These are phyloP conservation scores for Periphyllus acericola DNA, from an alignment of 2,888 invertebrate genomes.

Conservation along the genomic window DNA sequence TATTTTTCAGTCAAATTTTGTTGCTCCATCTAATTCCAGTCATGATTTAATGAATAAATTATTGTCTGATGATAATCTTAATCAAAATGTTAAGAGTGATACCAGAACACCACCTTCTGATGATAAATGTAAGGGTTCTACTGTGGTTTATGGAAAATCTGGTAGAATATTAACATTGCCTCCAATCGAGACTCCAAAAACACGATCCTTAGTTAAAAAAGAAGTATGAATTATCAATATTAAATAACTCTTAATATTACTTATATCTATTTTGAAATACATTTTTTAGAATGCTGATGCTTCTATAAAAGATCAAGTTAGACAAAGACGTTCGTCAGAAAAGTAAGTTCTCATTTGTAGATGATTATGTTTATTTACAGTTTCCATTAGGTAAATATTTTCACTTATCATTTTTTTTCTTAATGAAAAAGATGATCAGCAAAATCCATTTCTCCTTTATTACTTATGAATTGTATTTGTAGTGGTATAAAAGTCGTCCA, in stretches of 20 bases:
- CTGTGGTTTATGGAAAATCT: constrained; percentile 56
- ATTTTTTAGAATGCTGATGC: constrained; percentile 47
- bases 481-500: too few relatives aligned
- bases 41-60: constrained; percentile 59
- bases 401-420: too few relatives aligned
- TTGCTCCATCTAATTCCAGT: constrained; percentile 60
- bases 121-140: constrained; percentile 28
- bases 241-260: not conserved
- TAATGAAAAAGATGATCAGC: too few relatives aligned
- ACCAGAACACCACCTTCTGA: not conserved
- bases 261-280: not conserved
- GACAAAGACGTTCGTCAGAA: constrained; percentile 54
- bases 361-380: too few relatives aligned
- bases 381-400: too few relatives aligned
- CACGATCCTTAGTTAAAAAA: constrained; percentile 68
- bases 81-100: constrained; percentile 25
- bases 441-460: too few relatives aligned
- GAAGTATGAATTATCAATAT: constrained; percentile 35
- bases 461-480: too few relatives aligned
- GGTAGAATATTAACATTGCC: constrained; percentile 69
- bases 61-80: constrained; percentile 45
- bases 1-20: constrained; percentile 57
- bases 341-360: constrained; percentile 12
- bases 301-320: constrained; percentile 32
- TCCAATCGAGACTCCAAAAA: constrained; percentile 85